Percentiles rank a stretch among this genome's conserved stretches.
phyloP scores from a whole-genome alignment of 2,888 invertebrate species.

The Fissipunctia ypsillon region DNA sequence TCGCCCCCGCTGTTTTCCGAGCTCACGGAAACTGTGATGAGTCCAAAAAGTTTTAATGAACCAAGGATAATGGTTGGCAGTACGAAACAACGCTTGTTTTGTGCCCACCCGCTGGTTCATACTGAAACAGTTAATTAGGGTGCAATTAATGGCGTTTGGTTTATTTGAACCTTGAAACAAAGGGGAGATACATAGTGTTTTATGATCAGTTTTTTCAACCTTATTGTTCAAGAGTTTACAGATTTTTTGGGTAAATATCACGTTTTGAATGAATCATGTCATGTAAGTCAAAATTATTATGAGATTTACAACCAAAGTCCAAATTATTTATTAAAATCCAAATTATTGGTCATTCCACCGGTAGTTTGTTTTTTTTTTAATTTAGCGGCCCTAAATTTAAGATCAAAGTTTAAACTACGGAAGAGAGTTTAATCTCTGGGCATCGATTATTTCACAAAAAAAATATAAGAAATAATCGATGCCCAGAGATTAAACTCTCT shows the following conservation, averaged over 20 bases:
- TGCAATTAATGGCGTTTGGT: constrained; percentile 19
- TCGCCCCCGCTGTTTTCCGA: constrained; percentile 29
- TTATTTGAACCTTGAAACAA: constrained; percentile 20
- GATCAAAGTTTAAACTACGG: too few species aligned
- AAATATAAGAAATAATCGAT: too few species aligned
- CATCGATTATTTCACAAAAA: too few species aligned
- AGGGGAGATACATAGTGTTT: background rate
- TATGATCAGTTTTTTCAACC: background rate
- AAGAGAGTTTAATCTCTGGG: too few species aligned
- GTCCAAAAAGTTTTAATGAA: constrained; percentile 70
- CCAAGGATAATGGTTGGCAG: constrained; percentile 59
- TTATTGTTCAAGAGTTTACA: background rate
- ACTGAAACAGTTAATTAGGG: constrained; percentile 38
- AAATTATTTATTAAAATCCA: too few species aligned
- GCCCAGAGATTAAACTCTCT: too few species aligned
- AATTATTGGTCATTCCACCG: too few species aligned
- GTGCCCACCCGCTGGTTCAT: constrained; percentile 52
- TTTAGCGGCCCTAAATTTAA: too few species aligned
- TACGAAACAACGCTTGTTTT: constrained; percentile 52
- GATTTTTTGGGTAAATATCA: background rate
- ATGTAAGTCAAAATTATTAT: too few species aligned
- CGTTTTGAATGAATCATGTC: background rate
- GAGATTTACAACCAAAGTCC: background rate
- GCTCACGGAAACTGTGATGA: constrained; percentile 48
- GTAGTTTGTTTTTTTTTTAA: too few species aligned